phyloP scores from a whole-genome alignment of 2,888 invertebrate genomes.

The Meteorus colon region DNA sequence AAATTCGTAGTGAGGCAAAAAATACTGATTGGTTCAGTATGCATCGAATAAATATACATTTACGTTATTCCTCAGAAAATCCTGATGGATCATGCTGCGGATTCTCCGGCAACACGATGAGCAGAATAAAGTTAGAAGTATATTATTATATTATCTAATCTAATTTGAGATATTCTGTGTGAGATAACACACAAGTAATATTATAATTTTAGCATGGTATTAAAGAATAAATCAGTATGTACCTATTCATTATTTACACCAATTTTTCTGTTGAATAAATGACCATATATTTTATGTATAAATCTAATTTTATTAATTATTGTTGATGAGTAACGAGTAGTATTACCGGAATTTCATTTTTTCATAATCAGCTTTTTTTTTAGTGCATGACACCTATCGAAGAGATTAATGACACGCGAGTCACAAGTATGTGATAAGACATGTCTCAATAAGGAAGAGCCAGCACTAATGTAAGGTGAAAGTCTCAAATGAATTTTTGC shows the following conservation, averaged over 20 bases:
- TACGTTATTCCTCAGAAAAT: slow-evolving; percentile 57
- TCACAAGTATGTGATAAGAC: background rate
- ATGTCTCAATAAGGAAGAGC: background rate
- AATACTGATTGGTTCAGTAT: slow-evolving; percentile 1
- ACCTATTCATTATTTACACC: background rate
- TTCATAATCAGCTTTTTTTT: background rate
- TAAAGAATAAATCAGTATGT: background rate
- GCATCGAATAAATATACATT: background rate
- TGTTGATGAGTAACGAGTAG: background rate
- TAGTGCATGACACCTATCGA: background rate
- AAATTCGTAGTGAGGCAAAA: background rate
- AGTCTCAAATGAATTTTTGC: background rate
- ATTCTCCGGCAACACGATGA: slow-evolving; percentile 46
- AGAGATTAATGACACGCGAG: background rate
- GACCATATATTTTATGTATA: background rate
- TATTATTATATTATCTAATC: background rate
- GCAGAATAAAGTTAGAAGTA: slow-evolving; percentile 13
- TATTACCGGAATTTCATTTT: background rate
- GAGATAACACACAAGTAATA: background rate
- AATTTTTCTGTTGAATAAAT: background rate
- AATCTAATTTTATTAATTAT: background rate
- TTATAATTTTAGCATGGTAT: background rate
- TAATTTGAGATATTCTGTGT: background rate
- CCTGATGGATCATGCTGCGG: slow-evolving; percentile 62
- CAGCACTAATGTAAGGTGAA: background rate